Conservation (phyloP, 2,888 invertebrate species). For the Zele albiditarsus region DNA sequence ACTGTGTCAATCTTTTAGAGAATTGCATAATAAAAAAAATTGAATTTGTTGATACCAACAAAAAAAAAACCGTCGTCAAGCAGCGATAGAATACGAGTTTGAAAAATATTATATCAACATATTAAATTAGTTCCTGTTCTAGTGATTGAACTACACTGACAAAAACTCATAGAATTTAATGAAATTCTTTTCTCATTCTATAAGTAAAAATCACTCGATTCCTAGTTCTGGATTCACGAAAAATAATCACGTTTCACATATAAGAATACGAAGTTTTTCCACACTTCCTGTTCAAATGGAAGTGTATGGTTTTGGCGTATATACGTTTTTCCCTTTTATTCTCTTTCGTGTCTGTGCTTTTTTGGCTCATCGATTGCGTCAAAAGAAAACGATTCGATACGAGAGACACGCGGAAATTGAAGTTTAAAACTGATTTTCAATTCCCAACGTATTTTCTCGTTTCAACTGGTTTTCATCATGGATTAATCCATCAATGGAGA, state of each 20-base stretch:
- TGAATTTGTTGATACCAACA: too few species aligned
- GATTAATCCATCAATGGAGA: background rate
- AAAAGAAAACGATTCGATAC: background rate
- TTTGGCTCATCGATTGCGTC: background rate
- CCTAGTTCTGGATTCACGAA: too few species aligned
- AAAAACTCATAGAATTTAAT: too few species aligned
- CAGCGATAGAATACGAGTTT: too few species aligned
- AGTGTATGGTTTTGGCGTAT: background rate
- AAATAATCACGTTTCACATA: too few species aligned
- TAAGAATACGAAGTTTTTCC: background rate
- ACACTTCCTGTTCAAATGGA: background rate
- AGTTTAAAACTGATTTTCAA: constrained; percentile 23
- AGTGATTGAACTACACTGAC: too few species aligned
- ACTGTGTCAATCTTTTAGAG: too few species aligned
- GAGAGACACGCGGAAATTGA: constrained; percentile 19
- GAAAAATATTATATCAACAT: too few species aligned
- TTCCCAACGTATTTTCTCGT: background rate
- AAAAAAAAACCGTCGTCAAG: too few species aligned
- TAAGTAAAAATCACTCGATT: background rate
- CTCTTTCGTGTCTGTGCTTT: background rate
- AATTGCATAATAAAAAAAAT: too few species aligned
- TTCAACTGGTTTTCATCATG: background rate
- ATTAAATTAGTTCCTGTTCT: too few species aligned
- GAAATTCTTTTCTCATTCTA: background rate
- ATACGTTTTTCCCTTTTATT: background rate